Evolutionary conservation across 2,797 vertebrate genomes (phyloP).

Genomic region (Leucoraja ocellata): DNA sequence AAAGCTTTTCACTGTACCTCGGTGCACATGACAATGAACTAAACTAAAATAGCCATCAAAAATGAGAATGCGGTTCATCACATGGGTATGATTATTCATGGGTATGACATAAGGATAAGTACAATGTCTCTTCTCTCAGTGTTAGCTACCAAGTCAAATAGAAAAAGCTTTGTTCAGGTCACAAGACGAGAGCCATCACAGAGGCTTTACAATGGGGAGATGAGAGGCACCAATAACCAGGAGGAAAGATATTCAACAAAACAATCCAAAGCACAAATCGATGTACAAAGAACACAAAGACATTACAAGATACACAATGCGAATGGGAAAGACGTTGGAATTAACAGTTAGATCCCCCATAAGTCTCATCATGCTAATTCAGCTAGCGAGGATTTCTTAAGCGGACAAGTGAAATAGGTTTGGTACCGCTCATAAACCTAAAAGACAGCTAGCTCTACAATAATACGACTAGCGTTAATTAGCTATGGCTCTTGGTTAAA

Average conservation of each 20-base stretch:
- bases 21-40: too few species aligned
- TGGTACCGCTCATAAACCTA: background rate
- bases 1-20: too few species aligned
- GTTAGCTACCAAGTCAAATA: background rate
- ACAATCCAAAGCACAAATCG: background rate
- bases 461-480: background rate
- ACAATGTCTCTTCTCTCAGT: slow-evolving; percentile 2
- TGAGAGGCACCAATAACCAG: background rate
- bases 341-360: background rate
- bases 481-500: background rate
- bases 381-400: background rate
- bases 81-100: background rate
- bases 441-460: background rate
- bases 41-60: too few species aligned
- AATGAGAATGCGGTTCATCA: background rate
- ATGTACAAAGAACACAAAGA: background rate
- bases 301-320: background rate
- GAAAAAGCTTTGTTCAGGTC: slow-evolving; percentile 7
- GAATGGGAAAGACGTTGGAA: background rate
- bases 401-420: background rate
- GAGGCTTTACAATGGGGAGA: background rate
- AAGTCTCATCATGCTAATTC: background rate
- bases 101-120: background rate
- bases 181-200: background rate
- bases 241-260: background rate